Evolutionary conservation across 2,797 vertebrate species (phyloP).

Genomic region (Coranthus polyacanthus): DNA sequence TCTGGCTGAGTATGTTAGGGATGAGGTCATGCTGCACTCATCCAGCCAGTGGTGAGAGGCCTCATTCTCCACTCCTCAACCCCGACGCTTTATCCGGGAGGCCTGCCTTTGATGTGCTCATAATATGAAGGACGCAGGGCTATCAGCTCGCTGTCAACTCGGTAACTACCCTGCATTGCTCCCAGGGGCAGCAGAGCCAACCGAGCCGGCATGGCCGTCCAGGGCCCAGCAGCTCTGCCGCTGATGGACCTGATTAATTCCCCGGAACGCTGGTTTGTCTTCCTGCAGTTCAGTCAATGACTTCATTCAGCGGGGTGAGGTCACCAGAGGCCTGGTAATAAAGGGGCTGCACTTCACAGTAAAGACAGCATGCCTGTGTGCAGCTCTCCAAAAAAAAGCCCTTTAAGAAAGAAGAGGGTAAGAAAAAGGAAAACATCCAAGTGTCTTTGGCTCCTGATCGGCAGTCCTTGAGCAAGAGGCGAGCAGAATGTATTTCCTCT

Average conservation of each 20-base stretch:
- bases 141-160: conserved; percentile 90
- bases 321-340: conserved; percentile 91
- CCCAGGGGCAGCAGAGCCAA: conserved; percentile 75
- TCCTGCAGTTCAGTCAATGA: conserved; percentile 90
- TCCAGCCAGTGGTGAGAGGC: conserved; percentile 81
- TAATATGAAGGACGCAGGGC: conserved; percentile 86
- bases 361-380: conserved; percentile 83
- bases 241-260: conserved; percentile 94
- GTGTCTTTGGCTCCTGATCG: conserved; percentile 76
- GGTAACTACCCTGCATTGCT: conserved; percentile 86
- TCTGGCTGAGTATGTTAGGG: conserved; percentile 78
- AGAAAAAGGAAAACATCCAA: conserved; percentile 72
- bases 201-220: conserved; percentile 69
- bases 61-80: conserved; percentile 76
- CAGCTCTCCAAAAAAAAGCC: conserved; percentile 66
- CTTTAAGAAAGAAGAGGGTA: conserved; percentile 69
- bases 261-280: conserved; percentile 92
- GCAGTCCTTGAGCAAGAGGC: conserved; percentile 73
- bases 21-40: conserved; percentile 86
- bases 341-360: conserved; percentile 90
- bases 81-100: conserved; percentile 71
- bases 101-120: conserved; percentile 87
- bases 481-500: conserved; percentile 60
- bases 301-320: conserved; percentile 94
- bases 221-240: conserved; percentile 77